A percentile compares a stretch with the other conserved stretches of the same genome.
Conservation (phyloP, 2,888 invertebrate genomes). For the Macrosoma leucophasiata region DNA sequence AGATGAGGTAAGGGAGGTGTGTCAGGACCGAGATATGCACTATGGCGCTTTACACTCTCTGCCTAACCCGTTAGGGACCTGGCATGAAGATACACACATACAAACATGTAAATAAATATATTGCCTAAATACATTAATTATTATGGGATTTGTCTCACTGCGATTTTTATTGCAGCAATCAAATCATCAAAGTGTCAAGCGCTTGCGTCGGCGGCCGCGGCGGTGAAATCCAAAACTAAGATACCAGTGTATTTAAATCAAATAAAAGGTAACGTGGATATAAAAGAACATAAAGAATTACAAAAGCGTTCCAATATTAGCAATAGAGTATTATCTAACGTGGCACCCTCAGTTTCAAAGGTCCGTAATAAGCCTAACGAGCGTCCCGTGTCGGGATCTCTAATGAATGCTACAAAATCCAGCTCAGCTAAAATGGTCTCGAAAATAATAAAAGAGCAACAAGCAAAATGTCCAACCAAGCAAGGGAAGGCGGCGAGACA, state of each 20-base stretch:
- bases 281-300: slow-evolving; percentile 3
- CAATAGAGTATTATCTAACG: not conserved
- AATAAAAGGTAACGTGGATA: slow-evolving; percentile 19
- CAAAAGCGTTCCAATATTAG: not conserved
- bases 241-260: slow-evolving; percentile 49
- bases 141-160: not conserved
- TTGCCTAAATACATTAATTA: too few species aligned
- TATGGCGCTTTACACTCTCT: too few species aligned
- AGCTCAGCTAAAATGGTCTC: slow-evolving; percentile 74
- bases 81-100: too few species aligned
- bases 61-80: too few species aligned
- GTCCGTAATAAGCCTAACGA: slow-evolving; percentile 25
- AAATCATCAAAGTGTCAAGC: slow-evolving; percentile 29
- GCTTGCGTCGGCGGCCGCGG: slow-evolving; percentile 21
- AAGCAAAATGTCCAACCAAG: slow-evolving; percentile 14
- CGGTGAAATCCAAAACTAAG: slow-evolving; percentile 41
- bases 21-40: too few species aligned
- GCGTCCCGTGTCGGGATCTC: slow-evolving; percentile 42
- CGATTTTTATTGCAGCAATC: slow-evolving; percentile 32
- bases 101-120: too few species aligned
- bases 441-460: slow-evolving; percentile 41
- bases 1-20: too few species aligned
- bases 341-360: not conserved
- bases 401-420: slow-evolving; percentile 76
- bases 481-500: slow-evolving; percentile 17